These are phyloP conservation scores for Onychomys arenicola DNA, from an alignment of 2,797 vertebrate genomes.

Conservation along the genomic window DNA sequence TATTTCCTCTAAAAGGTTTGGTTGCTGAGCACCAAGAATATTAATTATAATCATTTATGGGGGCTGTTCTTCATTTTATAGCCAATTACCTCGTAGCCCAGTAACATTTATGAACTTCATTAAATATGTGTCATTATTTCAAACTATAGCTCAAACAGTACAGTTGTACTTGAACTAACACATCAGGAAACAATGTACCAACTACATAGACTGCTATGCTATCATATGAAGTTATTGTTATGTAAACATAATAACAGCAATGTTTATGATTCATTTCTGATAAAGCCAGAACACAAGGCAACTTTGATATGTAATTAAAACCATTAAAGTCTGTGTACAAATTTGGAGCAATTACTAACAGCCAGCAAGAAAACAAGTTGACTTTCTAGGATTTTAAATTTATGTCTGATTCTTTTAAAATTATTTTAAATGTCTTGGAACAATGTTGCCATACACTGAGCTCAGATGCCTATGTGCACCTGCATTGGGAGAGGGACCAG, in stretches of 20 bases:
- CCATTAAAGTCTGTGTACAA: neutral
- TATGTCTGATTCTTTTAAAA: neutral
- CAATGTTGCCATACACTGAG: neutral
- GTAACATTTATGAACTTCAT: slow-evolving; percentile 60
- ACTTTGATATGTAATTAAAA: slow-evolving; percentile 49
- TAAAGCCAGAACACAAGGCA: slow-evolving; percentile 31
- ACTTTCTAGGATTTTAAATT: slow-evolving; percentile 4
- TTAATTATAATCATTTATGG: slow-evolving; percentile 58
- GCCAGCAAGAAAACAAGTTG: neutral
- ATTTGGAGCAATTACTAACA: neutral
- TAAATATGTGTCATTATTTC: slow-evolving; percentile 64
- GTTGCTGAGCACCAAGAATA: slow-evolving; percentile 10
- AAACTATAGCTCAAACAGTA: slow-evolving; percentile 35
- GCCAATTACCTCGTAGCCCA: slow-evolving; percentile 63
- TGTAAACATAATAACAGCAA: neutral
- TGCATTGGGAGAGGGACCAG: neutral
- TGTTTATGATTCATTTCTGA: slow-evolving; percentile 50
- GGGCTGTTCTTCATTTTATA: slow-evolving; percentile 51
- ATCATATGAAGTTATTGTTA: neutral
- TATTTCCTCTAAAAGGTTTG: neutral
- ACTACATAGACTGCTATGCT: neutral
- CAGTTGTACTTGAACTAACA: neutral
- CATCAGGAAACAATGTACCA: slow-evolving; percentile 43
- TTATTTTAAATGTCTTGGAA: neutral
- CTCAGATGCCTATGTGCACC: neutral